phyloP scores from a whole-genome alignment of 2,888 invertebrate genomes.

The Luperina nickerlii region DNA sequence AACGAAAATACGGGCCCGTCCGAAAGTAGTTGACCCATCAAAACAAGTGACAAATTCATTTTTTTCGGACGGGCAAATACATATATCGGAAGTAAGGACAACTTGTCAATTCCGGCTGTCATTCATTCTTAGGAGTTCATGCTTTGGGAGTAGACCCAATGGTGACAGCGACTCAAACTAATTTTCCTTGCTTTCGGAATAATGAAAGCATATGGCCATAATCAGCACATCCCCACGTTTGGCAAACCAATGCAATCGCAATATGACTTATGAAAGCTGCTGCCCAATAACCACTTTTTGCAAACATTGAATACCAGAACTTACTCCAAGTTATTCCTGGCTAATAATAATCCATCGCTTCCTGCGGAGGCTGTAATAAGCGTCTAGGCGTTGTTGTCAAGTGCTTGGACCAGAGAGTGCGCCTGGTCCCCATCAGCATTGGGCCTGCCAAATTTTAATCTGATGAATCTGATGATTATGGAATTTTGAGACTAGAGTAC shows the following conservation, averaged over 20 bases:
- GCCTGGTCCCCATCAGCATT: conserved; percentile 52
- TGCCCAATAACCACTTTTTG: conserved; percentile 8
- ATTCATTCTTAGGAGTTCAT: too few relatives aligned
- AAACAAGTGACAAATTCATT: too few relatives aligned
- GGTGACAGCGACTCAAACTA: not conserved
- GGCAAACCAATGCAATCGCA: not conserved
- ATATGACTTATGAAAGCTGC: conserved; percentile 16
- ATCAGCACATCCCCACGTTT: conserved; percentile 8
- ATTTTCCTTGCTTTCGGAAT: not conserved
- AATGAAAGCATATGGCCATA: not conserved
- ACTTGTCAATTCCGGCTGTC: too few relatives aligned
- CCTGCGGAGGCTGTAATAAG: conserved; percentile 55
- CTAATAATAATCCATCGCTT: conserved; percentile 49
- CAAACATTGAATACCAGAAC: conserved; percentile 39
- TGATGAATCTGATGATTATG: conserved; percentile 53
- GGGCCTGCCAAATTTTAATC: conserved; percentile 58
- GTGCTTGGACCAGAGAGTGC: conserved; percentile 57
- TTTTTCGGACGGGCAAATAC: too few relatives aligned
- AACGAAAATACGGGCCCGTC: too few relatives aligned
- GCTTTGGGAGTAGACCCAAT: too few relatives aligned
- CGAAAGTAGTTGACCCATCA: too few relatives aligned
- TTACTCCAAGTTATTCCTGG: conserved; percentile 47
- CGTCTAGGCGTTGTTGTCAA: conserved; percentile 56
- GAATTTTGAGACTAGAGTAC: not conserved
- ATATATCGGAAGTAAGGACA: too few relatives aligned